These are phyloP conservation scores for Leptinotarsa peninsularis DNA, from an alignment of 2,888 invertebrate species.

Conservation along the genomic window DNA sequence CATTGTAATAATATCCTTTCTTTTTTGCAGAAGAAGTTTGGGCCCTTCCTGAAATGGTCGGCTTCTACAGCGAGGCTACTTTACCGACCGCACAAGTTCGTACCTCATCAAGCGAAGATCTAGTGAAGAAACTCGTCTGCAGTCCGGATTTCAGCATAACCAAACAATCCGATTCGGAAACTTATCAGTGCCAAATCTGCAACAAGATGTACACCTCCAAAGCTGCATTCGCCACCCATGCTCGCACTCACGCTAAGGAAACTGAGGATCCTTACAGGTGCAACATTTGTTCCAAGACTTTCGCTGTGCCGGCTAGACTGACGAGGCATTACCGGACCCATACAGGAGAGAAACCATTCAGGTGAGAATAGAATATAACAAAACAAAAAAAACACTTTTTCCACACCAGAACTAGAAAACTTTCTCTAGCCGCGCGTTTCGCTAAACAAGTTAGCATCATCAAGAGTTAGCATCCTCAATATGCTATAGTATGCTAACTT, in stretches of 20 bases:
- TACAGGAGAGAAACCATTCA: conserved; percentile 89
- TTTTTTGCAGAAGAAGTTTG: conserved; percentile 67
- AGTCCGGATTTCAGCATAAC: conserved; percentile 71
- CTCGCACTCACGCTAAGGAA: conserved; percentile 62
- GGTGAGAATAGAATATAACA: conserved; percentile 28
- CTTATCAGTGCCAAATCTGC: conserved; percentile 65
- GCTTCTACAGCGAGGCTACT: conserved; percentile 66
- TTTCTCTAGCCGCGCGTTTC: no score
- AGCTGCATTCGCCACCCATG: conserved; percentile 61
- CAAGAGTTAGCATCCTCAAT: no score
- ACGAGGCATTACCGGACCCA: conserved; percentile 89
- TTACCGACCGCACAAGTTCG: conserved; percentile 63
- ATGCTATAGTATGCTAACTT: no score
- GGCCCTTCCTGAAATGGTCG: conserved; percentile 69
- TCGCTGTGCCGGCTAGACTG: conserved; percentile 89
- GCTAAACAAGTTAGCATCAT: no score
- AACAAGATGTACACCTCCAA: conserved; percentile 63
- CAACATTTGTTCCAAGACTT: conserved; percentile 90
- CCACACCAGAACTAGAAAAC: no score
- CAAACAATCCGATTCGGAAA: conserved; percentile 48
- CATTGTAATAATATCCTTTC: conserved; percentile 53
- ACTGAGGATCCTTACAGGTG: conserved; percentile 80
- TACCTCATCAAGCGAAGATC: conserved; percentile 57
- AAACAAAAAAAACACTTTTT: not conserved
- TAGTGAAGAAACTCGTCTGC: conserved; percentile 70